phyloP scores from a whole-genome alignment of 1,140 invertebrate genomes.

The Sminthurinus signatus region DNA sequence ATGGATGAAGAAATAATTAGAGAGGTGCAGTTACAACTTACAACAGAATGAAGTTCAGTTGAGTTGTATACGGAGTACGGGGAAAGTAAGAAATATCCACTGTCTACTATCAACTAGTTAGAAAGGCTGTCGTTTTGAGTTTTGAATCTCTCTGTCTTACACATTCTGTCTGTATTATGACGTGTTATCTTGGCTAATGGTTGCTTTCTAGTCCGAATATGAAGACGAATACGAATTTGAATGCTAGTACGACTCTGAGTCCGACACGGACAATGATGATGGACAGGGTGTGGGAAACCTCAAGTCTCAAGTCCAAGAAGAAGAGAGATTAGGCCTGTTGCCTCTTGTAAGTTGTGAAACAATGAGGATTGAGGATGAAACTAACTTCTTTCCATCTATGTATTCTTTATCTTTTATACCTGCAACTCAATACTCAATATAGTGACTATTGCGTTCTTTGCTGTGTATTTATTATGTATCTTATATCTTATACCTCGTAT shows the following conservation, averaged over 20 bases:
- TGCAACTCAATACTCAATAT: not conserved
- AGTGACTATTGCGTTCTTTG: not conserved
- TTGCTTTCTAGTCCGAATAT: not conserved
- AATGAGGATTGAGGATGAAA: no score
- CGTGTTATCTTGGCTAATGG: not conserved
- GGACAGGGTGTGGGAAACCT: constrained; percentile 8
- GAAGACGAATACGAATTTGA: not conserved
- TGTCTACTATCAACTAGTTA: no score
- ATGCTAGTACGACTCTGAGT: not conserved
- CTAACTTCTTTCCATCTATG: no score
- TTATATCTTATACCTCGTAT: not conserved
- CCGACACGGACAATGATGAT: not conserved
- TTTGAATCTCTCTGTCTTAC: no score
- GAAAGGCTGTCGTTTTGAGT: no score
- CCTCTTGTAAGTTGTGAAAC: constrained; percentile 1
- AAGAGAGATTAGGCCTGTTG: not conserved
- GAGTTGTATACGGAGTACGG: no score
- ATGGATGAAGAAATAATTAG: no score
- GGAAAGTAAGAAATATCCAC: no score
- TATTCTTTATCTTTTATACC: not conserved
- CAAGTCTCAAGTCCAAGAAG: not conserved
- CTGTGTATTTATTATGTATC: not conserved
- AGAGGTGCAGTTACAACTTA: no score
- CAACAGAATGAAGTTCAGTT: no score
- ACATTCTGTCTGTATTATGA: not conserved